A percentile compares a stretch with the other conserved stretches of the same genome.
phyloP scores from a whole-genome alignment of 2,797 vertebrate species.

The Anisognathus igniventris region DNA sequence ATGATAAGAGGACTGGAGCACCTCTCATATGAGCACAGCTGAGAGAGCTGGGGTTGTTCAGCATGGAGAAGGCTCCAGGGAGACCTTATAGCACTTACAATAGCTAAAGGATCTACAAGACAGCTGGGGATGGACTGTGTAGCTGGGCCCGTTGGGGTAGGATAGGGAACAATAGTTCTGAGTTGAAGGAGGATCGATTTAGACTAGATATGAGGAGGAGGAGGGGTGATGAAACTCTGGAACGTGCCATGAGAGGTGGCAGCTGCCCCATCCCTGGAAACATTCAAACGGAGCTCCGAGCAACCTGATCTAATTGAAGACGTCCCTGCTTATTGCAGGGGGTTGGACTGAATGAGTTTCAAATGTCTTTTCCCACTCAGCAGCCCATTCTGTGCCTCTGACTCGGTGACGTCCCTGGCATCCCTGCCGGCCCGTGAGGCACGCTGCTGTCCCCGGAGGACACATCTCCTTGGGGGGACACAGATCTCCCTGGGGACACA shows the following conservation, averaged over 20 bases:
- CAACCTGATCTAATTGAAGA: background rate
- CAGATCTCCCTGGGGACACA: rapidly evolving
- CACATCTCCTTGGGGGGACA: rapidly evolving
- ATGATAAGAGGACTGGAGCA: background rate
- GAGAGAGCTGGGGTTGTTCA: background rate
- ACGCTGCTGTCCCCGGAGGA: rapidly evolving
- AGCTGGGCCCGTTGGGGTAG: too few species aligned
- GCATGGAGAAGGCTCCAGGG: background rate
- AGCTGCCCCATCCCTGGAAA: background rate
- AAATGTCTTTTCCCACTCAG: rapidly evolving
- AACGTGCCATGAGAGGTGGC: background rate
- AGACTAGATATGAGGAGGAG: too few species aligned
- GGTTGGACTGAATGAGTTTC: background rate
- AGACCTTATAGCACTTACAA: rapidly evolving
- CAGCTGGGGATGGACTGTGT: background rate
- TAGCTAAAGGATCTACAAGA: background rate
- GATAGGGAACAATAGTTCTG: background rate
- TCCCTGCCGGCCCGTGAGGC: background rate
- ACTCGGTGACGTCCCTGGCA: rapidly evolving
- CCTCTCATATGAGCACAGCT: rapidly evolving
- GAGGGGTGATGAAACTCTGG: background rate
- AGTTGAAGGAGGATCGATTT: background rate
- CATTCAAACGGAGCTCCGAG: background rate
- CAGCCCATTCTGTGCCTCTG: background rate
- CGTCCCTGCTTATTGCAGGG: background rate